Percentiles rank a stretch among this genome's conserved stretches.
These are phyloP conservation scores for Nerophis ophidion DNA, from an alignment of 2,113 vertebrate species.

Conservation along the genomic window DNA sequence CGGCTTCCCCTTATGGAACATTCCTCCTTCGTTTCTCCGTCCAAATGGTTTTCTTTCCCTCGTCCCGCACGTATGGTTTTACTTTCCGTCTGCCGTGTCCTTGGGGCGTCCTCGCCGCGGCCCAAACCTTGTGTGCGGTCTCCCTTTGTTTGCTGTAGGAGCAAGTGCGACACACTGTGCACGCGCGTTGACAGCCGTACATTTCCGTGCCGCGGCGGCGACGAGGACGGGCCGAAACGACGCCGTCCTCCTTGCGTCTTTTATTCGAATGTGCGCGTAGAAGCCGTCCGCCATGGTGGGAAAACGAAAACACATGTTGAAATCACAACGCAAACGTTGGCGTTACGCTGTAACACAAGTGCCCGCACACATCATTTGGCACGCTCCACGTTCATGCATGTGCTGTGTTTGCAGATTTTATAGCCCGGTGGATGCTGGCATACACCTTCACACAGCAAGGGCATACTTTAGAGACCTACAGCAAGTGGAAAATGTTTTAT, in stretches of 20 bases:
- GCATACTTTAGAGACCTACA: conserved; percentile 37
- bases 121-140: conserved; percentile 52
- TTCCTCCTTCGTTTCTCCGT: neutral
- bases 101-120: conserved; percentile 38
- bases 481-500: conserved; percentile 12
- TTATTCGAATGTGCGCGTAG: conserved; percentile 51
- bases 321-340: conserved; percentile 55
- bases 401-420: neutral
- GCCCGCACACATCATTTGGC: conserved; percentile 28
- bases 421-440: neutral
- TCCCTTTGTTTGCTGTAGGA: conserved; percentile 19
- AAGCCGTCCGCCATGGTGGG: conserved; percentile 45
- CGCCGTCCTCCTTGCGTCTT: conserved; percentile 6
- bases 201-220: neutral
- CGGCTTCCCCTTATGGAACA: neutral
- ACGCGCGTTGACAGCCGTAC: neutral
- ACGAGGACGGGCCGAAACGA: conserved; percentile 1
- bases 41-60: neutral
- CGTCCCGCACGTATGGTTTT: conserved; percentile 50
- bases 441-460: neutral
- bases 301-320: conserved; percentile 61
- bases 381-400: conserved; percentile 10
- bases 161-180: conserved; percentile 12
- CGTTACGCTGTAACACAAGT: conserved; percentile 54
- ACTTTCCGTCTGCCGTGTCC: conserved; percentile 52